Conservation (phyloP, 2,797 vertebrate genomes). For the Anguilla megastoma region DNA sequence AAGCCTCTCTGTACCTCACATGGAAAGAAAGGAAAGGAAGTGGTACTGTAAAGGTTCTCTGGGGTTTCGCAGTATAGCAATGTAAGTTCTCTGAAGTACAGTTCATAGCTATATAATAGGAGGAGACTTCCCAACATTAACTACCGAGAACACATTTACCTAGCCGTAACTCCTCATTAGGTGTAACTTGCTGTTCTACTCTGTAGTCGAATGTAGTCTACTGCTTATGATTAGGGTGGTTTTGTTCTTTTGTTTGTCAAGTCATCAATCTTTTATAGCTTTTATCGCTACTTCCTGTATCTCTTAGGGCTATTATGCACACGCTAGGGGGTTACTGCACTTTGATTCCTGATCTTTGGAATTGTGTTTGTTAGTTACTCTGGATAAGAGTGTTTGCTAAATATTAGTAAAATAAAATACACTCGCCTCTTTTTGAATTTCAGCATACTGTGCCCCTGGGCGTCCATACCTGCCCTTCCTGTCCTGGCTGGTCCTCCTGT, state of each 20-base stretch:
- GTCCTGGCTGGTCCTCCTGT: slow-evolving; percentile 78
- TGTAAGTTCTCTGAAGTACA: not conserved
- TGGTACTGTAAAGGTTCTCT: not conserved
- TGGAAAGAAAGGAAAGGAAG: not conserved
- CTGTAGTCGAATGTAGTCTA: not conserved
- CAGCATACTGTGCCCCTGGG: slow-evolving; percentile 75
- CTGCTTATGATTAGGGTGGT: not conserved
- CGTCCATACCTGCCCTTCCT: slow-evolving; percentile 76
- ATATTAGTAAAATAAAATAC: not conserved
- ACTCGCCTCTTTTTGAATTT: not conserved
- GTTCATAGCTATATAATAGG: not conserved
- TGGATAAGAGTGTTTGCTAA: not conserved
- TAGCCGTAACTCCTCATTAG: not conserved
- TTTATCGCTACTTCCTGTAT: not conserved
- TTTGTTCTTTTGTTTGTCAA: not conserved
- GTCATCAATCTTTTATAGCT: not conserved
- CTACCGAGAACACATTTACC: no score
- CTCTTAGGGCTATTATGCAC: no score
- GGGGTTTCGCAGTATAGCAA: not conserved
- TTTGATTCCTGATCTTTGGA: not conserved
- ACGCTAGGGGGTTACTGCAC: not conserved
- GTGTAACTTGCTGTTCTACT: not conserved
- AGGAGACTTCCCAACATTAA: no score
- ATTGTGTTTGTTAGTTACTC: not conserved
- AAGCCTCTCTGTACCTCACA: not conserved